Conservation (phyloP, 2,888 invertebrate species). For the Drosophila seclusa region DNA sequence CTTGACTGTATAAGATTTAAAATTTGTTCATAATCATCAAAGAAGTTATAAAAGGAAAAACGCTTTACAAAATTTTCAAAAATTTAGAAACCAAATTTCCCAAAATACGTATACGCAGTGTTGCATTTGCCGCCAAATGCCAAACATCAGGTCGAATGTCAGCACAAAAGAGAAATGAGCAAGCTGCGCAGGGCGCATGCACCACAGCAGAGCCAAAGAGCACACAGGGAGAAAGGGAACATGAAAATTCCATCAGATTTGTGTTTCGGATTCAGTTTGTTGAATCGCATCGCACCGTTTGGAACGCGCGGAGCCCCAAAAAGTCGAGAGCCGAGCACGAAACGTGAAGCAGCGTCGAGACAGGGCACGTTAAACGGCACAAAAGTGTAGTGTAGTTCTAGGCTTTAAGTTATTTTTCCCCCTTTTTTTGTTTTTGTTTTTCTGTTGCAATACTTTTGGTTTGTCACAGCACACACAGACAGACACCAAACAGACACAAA, state of each 20-base stretch:
- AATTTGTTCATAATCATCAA: background rate
- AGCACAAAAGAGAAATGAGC: constrained; percentile 44
- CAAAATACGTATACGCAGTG: constrained; percentile 64
- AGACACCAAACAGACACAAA: background rate
- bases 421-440: constrained; percentile 16
- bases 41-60: background rate
- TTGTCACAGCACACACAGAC: constrained; percentile 8
- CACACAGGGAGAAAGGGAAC: constrained; percentile 8
- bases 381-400: constrained; percentile 71
- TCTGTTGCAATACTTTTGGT: constrained; percentile 36
- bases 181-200: constrained; percentile 53
- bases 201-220: constrained; percentile 31
- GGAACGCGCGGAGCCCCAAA: constrained; percentile 56
- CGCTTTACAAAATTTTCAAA: background rate
- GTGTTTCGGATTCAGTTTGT: constrained; percentile 72
- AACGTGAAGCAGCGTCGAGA: constrained; percentile 51
- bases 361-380: constrained; percentile 64
- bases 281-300: constrained; percentile 73
- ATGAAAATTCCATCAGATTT: constrained; percentile 52
- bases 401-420: constrained; percentile 45
- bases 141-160: constrained; percentile 41
- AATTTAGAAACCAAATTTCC: background rate
- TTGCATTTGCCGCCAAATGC: constrained; percentile 55
- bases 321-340: constrained; percentile 29
- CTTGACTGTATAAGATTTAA: background rate